A percentile compares a stretch with the other conserved stretches of the same genome.
These are phyloP conservation scores for Craterocephalus amniculus DNA, from an alignment of 2,797 vertebrate genomes.

Conservation along the genomic window DNA sequence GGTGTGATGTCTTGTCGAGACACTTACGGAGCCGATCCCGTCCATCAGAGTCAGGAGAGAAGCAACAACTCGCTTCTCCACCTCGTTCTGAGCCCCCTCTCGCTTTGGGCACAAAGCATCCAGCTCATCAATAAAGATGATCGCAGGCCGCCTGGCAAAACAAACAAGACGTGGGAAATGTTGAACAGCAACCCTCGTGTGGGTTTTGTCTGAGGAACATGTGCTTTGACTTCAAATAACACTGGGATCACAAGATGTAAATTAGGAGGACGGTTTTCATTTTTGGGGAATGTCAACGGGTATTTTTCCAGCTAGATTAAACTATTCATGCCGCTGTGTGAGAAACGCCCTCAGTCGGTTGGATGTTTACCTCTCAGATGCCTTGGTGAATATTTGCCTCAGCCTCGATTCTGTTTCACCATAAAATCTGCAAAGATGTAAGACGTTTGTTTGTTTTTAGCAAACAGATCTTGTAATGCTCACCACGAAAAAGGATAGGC, in stretches of 20 bases:
- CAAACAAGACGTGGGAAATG: not conserved
- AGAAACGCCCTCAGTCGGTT: not conserved
- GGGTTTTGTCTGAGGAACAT: not conserved
- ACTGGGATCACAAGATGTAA: not conserved
- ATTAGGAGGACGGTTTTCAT: not conserved
- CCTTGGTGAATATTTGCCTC: constrained; percentile 92
- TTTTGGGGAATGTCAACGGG: not conserved
- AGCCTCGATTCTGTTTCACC: constrained; percentile 93
- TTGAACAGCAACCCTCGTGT: not conserved
- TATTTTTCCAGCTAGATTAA: not conserved
- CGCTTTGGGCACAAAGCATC: constrained; percentile 95
- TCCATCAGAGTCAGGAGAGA: constrained; percentile 97
- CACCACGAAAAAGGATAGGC: not conserved
- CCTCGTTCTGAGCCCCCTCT: constrained; percentile 94
- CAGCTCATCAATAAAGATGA: constrained; percentile 97
- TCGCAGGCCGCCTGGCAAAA: constrained; percentile 85
- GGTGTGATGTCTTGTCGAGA: not conserved
- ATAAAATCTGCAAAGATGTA: constrained; percentile 86
- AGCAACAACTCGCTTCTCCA: constrained; percentile 94
- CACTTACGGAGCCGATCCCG: constrained; percentile 93
- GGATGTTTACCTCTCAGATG: constrained; percentile 84
- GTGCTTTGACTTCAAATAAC: not conserved
- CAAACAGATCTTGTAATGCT: too few species aligned
- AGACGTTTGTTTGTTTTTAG: not conserved
- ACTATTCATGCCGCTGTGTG: not conserved